Percentiles rank a stretch among this genome's conserved stretches.
phyloP scores from a whole-genome alignment of 2,888 invertebrate species.

The Lepidocyrtoides sp. region DNA sequence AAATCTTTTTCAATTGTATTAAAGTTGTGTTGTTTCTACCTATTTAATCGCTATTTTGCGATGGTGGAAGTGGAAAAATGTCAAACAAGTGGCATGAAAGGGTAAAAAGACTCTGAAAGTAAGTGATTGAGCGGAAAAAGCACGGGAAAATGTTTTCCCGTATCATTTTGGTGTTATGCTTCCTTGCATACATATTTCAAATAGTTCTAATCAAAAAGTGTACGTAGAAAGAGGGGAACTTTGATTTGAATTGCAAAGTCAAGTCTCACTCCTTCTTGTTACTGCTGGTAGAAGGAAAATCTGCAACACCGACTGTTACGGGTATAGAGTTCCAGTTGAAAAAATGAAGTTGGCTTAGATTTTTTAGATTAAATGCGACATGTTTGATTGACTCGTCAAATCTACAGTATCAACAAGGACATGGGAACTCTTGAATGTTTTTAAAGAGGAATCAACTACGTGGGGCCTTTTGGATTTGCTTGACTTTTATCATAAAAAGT shows the following conservation, averaged over 20 bases:
- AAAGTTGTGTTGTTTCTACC: background rate
- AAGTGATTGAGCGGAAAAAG: constrained; percentile 72
- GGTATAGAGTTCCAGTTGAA: background rate
- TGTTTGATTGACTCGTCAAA: constrained; percentile 1
- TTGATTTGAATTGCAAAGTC: constrained; percentile 76
- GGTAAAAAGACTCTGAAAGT: constrained; percentile 28
- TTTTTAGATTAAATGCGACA: constrained; percentile 33
- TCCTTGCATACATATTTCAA: constrained; percentile 28
- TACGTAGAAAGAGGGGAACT: background rate
- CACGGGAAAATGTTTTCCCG: background rate
- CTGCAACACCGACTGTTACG: background rate
- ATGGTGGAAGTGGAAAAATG: background rate
- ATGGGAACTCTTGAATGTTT: too few species aligned
- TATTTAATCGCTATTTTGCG: background rate
- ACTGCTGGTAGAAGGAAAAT: background rate
- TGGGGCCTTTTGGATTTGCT: too few species aligned
- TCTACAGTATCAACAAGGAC: background rate
- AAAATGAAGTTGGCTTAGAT: background rate
- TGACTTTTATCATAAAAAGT: too few species aligned
- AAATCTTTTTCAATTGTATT: too few species aligned
- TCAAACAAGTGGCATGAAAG: too few species aligned
- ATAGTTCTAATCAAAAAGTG: constrained; percentile 17
- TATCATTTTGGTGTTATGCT: background rate
- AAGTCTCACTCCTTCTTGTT: constrained; percentile 21
- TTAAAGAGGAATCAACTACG: too few species aligned